Base-by-base conservation (phyloP, 2,888 invertebrate species). In the Matsumyia berberina region DNA sequence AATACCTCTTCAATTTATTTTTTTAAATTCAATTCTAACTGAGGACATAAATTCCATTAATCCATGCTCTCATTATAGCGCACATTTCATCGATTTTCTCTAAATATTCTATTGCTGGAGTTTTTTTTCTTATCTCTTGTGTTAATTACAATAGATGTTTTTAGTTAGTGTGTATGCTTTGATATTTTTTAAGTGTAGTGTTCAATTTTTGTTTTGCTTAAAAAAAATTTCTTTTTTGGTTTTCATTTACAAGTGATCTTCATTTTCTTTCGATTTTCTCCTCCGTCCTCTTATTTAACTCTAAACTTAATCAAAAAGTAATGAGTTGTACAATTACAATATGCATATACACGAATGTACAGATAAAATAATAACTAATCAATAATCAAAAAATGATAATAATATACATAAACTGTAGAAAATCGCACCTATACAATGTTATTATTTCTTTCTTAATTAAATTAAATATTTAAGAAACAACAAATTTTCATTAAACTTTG, bases 251-350 rank as follows among this genome's bases (percentile, higher is more conserved):
- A 72, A 70, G 33, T 69, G 57, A 76, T 67, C 53, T 66, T 51
- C 57, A 53, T 35, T 19, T 49, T 46, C 11, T n/a, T n/a, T n/a
- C n/a, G n/a, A n/a, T 29, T 60, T 42, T 51, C 44, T 58, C 37
- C 3, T 39, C 46, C 24, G 7, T 29, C 11, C 8, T 51, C 35
- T 53, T 69, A 44, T 42, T 39, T 60, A 51, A 9, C 57, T 55
- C 64, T 77, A 70, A 85, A 80, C 74, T 80, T 85, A 85, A 70
- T 70, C 74, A 85, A 80, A 74, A 76, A 80, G 80, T 74, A 74
- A 69, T 79, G 49, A 79, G 62, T 85, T 85, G 49, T 83, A 79
- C 83, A 74, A 64, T 83, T 83, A 79, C 42, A 81, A 76, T 81
- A 70, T 82, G 70, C 44, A 69, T 60, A 64, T 64, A 73, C 35